Percentiles rank a stretch among this genome's conserved stretches.
Evolutionary conservation across 2,113 vertebrate species (phyloP).

Genomic region (Centropristis striata): DNA sequence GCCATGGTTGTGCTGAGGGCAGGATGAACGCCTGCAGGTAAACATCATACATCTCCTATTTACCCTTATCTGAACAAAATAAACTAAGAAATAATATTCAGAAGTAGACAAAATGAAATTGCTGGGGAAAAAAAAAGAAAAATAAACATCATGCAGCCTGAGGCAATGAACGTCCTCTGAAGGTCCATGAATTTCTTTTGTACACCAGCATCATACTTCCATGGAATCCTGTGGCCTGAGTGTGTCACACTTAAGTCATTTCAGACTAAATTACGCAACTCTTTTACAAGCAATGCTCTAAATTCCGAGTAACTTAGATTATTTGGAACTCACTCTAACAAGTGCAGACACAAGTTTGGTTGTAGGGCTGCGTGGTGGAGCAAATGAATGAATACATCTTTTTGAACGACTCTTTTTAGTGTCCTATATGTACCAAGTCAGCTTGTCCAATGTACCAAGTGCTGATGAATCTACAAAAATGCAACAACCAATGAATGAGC

Average conservation of each 20-base stretch:
- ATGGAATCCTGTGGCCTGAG: neutral
- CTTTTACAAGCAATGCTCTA: neutral
- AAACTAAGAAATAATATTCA: no score
- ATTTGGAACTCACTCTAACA: neutral
- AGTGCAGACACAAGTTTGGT: conserved; percentile 37
- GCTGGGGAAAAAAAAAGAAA: no score
- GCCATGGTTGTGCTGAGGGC: conserved; percentile 3
- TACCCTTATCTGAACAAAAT: no score
- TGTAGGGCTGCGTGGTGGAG: neutral
- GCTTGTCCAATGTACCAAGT: no score
- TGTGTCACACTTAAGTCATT: neutral
- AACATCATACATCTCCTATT: conserved; percentile 23
- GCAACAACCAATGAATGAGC: no score
- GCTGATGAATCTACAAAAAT: no score
- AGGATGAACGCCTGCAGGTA: conserved; percentile 38
- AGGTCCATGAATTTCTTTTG: neutral
- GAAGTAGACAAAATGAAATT: no score
- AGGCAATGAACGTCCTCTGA: conserved; percentile 2
- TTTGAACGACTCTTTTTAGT: no score
- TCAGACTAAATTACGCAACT: neutral
- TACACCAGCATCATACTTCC: neutral
- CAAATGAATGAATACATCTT: no score
- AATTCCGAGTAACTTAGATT: neutral
- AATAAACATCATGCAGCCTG: conserved; percentile 18
- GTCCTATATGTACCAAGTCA: no score